These are phyloP conservation scores for Leiothrix lutea DNA, from an alignment of 2,113 vertebrate species.

Conservation along the genomic window DNA sequence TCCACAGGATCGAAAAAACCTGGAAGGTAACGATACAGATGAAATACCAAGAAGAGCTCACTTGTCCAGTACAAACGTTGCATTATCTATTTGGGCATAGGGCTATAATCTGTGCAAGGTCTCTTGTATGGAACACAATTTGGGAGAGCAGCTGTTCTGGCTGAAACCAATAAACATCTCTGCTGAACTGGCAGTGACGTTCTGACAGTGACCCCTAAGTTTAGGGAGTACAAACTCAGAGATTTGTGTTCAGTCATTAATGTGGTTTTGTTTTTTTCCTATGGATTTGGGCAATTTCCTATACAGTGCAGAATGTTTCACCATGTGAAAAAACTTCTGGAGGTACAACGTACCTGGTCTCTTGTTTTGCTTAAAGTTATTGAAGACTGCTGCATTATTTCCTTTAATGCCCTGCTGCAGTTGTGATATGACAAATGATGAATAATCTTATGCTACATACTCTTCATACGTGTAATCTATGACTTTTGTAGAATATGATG, in stretches of 20 bases:
- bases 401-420: neutral
- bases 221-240: neutral
- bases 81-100: neutral
- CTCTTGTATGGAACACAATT: neutral
- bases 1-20: rapidly evolving
- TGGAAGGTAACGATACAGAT: neutral
- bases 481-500: neutral
- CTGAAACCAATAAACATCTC: neutral
- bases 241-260: neutral
- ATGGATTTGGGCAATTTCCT: neutral
- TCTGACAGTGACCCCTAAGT: too few relatives aligned
- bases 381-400: neutral
- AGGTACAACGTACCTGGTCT: rapidly evolving
- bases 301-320: neutral
- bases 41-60: neutral
- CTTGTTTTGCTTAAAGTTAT: neutral
- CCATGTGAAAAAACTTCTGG: neutral
- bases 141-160: neutral
- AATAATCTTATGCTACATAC: neutral
- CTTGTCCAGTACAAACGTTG: neutral
- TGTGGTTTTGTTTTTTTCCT: neutral
- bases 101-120: neutral
- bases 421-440: neutral
- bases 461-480: rapidly evolving
- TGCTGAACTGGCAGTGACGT: neutral